phyloP scores from a whole-genome alignment of 1,140 invertebrate species.

The Ceratina japonica region DNA sequence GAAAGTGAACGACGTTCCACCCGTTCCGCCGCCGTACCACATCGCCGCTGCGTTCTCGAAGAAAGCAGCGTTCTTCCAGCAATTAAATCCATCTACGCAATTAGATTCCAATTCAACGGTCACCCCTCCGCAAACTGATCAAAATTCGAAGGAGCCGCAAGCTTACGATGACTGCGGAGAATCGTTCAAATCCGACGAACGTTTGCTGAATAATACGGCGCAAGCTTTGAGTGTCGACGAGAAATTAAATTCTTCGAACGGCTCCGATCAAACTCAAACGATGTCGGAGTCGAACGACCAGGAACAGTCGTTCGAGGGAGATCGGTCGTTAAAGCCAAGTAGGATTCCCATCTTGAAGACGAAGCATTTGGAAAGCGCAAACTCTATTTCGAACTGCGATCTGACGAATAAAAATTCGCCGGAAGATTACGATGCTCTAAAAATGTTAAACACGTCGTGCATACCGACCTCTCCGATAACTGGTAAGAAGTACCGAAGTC shows the following conservation, averaged over 20 bases:
- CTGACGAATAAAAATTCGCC: too few species aligned
- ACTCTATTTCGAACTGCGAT: constrained; percentile 64
- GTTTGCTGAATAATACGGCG: constrained; percentile 12
- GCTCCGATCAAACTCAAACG: constrained; percentile 11
- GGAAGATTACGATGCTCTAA: constrained; percentile 62
- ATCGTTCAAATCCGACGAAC: constrained; percentile 38
- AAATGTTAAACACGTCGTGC: constrained; percentile 58
- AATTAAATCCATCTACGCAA: constrained; percentile 63
- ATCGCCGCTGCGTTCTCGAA: constrained; percentile 85
- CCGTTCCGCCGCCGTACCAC: constrained; percentile 84
- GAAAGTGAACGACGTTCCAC: constrained; percentile 69
- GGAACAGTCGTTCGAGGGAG: constrained; percentile 51
- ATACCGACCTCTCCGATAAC: constrained; percentile 73
- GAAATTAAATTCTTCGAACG: constrained; percentile 31
- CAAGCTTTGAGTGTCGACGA: constrained; percentile 46
- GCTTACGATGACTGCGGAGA: constrained; percentile 29
- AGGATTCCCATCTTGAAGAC: constrained; percentile 69
- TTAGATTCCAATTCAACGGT: constrained; percentile 5
- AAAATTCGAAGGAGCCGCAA: constrained; percentile 34
- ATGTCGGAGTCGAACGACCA: constrained; percentile 16
- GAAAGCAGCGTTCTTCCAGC: constrained; percentile 81
- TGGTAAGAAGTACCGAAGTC: constrained; percentile 74
- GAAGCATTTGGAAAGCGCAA: constrained; percentile 65
- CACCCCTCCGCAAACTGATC: constrained; percentile 23
- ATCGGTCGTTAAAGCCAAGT: constrained; percentile 69